Percentiles rank a stretch among this genome's conserved stretches.
These are phyloP conservation scores for Aspidiotus destructor DNA, from an alignment of 2,888 invertebrate species.

Conservation along the genomic window DNA sequence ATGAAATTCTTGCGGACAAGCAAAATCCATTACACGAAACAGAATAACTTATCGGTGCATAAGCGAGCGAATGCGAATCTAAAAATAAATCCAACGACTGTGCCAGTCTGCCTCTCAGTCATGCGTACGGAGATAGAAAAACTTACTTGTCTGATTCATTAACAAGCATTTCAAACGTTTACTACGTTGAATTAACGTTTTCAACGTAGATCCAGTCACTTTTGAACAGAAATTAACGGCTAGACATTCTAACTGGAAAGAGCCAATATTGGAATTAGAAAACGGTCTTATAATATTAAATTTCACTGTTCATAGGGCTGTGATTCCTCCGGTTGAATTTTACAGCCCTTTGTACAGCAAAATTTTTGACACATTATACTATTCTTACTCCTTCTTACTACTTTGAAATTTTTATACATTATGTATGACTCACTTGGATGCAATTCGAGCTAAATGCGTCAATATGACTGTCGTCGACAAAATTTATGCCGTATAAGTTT, in stretches of 20 bases:
- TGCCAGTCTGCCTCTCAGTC: too few relatives aligned
- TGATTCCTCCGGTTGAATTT: too few relatives aligned
- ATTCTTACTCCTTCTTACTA: too few relatives aligned
- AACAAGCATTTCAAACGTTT: conserved; percentile 82
- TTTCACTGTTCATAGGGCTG: background rate
- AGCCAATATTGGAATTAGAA: background rate
- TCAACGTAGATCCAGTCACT: conserved; percentile 91
- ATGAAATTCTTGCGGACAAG: too few relatives aligned
- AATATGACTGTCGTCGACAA: conserved; percentile 96
- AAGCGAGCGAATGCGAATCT: too few relatives aligned
- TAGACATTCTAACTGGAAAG: conserved; percentile 76
- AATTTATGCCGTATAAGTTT: conserved; percentile 96
- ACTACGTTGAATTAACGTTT: conserved; percentile 86
- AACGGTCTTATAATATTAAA: background rate
- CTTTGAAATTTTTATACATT: too few relatives aligned
- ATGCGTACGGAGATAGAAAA: background rate
- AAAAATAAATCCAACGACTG: too few relatives aligned
- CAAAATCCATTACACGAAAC: too few relatives aligned
- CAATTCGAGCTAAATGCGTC: conserved; percentile 96
- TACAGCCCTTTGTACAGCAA: too few relatives aligned
- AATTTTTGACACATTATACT: too few relatives aligned
- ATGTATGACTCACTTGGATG: conserved; percentile 58
- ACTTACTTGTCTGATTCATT: conserved; percentile 89
- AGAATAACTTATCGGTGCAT: too few relatives aligned
- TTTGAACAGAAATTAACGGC: conserved; percentile 96